Conservation (phyloP, 2,113 vertebrate species). For the Ptychochromis oligacanthus region DNA sequence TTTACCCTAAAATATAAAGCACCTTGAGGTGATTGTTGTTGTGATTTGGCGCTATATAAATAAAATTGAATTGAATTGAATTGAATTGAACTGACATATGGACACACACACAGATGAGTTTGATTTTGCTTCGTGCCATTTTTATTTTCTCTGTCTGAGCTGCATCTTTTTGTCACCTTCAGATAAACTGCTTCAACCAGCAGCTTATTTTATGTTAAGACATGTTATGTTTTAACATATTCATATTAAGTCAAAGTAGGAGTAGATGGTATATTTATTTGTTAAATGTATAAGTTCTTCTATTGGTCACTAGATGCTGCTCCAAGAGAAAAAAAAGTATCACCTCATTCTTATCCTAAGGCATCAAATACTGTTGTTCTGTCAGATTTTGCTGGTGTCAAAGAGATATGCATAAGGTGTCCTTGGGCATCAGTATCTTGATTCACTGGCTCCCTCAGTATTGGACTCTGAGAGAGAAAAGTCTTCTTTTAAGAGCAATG, state of each 20-base stretch:
- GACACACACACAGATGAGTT: not conserved
- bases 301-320: not conserved
- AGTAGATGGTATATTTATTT: not conserved
- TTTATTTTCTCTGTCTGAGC: not conserved
- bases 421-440: not conserved
- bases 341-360: not conserved
- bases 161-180: not conserved
- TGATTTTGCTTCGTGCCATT: not conserved
- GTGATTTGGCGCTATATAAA: too few species aligned
- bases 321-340: not conserved
- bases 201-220: not conserved
- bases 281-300: not conserved
- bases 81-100: too few species aligned
- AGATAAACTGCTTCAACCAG: not conserved
- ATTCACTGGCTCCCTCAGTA: accelerated
- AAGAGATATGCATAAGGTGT: not conserved
- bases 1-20: too few species aligned
- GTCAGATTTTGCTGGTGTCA: not conserved
- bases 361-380: not conserved
- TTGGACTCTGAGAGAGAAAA: not conserved
- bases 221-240: not conserved
- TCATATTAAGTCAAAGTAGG: not conserved
- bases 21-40: too few species aligned
- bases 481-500: not conserved
- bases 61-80: too few species aligned